Percentiles rank a stretch among this genome's conserved stretches.
Evolutionary conservation across 2,113 vertebrate genomes (phyloP).

Genomic region (Anser cygnoides): DNA sequence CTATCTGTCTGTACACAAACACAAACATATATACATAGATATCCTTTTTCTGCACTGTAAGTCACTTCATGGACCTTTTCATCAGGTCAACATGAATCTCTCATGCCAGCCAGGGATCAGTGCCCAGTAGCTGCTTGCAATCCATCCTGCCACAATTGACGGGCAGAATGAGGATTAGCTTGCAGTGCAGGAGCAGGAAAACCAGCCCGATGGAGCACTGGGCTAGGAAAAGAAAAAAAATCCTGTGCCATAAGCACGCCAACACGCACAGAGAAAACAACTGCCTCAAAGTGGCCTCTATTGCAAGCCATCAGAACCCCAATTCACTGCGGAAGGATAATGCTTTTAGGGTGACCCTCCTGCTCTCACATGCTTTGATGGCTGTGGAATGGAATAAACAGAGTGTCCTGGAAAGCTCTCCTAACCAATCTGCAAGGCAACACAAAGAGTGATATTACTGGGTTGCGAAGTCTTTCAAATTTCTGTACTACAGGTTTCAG

Average conservation of each 20-base stretch:
- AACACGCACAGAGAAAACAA: not conserved
- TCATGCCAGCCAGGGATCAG: not conserved
- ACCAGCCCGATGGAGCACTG: not conserved
- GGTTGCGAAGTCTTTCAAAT: not conserved
- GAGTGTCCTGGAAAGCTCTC: not conserved
- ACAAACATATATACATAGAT: not conserved
- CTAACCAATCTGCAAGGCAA: not conserved
- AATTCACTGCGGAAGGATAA: not conserved
- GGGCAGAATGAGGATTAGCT: not conserved
- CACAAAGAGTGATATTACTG: not conserved
- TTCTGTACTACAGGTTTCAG: not conserved
- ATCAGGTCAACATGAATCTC: not conserved
- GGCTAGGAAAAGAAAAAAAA: not conserved
- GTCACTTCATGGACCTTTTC: not conserved
- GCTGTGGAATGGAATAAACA: not conserved
- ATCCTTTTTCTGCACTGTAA: not conserved
- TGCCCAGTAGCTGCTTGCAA: not conserved
- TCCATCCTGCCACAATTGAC: not conserved
- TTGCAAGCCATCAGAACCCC: not conserved
- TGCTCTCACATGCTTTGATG: not conserved
- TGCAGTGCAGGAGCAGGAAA: not conserved
- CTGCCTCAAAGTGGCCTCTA: not conserved
- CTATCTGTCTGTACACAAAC: accelerated
- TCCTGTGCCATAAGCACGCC: accelerated
- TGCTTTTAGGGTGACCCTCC: not conserved